Conservation (phyloP, 2,888 invertebrate species). For the Taphrorychus bicolor region DNA sequence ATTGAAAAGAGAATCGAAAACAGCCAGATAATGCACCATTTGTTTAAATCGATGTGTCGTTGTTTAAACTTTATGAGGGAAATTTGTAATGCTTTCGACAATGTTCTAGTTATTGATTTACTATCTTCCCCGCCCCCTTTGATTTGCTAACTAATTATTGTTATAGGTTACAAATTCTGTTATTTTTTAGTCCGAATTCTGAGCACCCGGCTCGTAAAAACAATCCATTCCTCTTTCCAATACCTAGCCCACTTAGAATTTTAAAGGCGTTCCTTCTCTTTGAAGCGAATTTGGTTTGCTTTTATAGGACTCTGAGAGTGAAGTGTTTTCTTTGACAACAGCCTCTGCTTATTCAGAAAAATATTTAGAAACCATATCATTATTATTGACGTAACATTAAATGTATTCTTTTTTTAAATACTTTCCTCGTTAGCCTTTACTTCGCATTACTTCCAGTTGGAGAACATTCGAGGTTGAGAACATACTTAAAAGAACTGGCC, state of each 20-base stretch:
- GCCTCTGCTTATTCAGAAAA: not conserved
- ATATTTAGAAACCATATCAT: no score
- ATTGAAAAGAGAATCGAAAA: conserved; percentile 29
- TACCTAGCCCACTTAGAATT: not conserved
- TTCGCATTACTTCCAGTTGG: no score
- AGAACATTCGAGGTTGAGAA: no score
- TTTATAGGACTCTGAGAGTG: not conserved
- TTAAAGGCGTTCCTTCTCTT: not conserved
- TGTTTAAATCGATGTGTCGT: conserved; percentile 18
- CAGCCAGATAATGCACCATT: conserved; percentile 23
- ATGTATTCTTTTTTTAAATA: no score
- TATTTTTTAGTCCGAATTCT: not conserved
- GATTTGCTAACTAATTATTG: not conserved
- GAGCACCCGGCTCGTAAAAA: not conserved
- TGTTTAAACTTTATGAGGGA: conserved; percentile 14
- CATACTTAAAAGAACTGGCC: conserved; percentile 7
- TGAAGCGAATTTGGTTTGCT: not conserved
- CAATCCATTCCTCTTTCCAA: not conserved
- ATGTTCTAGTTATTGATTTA: not conserved
- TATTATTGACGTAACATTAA: no score
- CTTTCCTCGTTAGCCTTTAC: no score
- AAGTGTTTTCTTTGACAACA: not conserved
- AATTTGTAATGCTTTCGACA: not conserved
- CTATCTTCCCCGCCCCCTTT: not conserved
- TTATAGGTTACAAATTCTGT: no score